Conservation (phyloP, 2,888 invertebrate species). For the Dinocampus coccinellae region DNA sequence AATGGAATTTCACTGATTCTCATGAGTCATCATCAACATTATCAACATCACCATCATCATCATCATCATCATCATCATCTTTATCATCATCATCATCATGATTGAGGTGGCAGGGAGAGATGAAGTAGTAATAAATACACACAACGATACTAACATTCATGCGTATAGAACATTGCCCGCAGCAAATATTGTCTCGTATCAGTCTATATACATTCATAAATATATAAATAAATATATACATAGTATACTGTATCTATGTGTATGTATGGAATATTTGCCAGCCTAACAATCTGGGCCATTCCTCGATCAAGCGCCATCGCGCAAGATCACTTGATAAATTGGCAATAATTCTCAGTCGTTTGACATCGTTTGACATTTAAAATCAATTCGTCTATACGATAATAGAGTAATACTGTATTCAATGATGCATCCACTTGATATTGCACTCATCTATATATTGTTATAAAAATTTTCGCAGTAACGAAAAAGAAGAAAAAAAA, state of each 20-base stretch:
- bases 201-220: neutral
- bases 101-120: neutral
- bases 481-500: too few species aligned
- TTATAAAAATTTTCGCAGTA: too few species aligned
- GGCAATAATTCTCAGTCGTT: slow-evolving; percentile 64
- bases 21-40: slow-evolving; percentile 41
- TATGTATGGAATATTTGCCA: slow-evolving; percentile 39
- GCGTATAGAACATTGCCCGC: neutral
- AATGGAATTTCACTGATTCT: slow-evolving; percentile 43
- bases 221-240: neutral
- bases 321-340: slow-evolving; percentile 56
- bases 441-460: neutral
- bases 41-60: slow-evolving; percentile 10
- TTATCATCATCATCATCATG: slow-evolving; percentile 5
- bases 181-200: neutral
- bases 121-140: neutral
- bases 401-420: slow-evolving; percentile 58
- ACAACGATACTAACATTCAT: neutral
- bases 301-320: slow-evolving; percentile 39
- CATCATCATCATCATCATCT: neutral
- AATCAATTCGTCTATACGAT: slow-evolving; percentile 64
- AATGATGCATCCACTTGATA: neutral
- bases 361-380: slow-evolving; percentile 67
- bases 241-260: slow-evolving; percentile 7
- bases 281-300: slow-evolving; percentile 46